phyloP scores from a whole-genome alignment of 2,113 vertebrate genomes.

The Ranitomeya imitator region DNA sequence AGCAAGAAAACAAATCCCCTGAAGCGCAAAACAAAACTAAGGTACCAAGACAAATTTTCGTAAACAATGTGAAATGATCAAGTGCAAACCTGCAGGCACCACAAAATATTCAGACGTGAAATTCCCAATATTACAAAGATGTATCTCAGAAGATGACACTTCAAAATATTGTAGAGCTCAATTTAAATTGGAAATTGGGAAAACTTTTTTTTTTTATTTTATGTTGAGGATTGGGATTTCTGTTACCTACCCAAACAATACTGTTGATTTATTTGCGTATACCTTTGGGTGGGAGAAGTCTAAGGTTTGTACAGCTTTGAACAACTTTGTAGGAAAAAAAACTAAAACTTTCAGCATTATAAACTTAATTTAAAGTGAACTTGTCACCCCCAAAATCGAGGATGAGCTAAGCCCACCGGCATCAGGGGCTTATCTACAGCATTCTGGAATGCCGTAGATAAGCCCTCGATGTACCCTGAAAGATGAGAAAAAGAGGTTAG shows the following conservation, averaged over 20 bases:
- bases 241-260: not conserved
- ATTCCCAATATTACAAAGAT: not conserved
- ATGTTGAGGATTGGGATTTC: not conserved
- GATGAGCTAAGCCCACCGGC: too few relatives aligned
- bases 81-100: constrained; percentile 20
- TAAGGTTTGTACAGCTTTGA: not conserved
- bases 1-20: constrained; percentile 30
- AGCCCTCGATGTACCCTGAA: too few relatives aligned
- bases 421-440: too few relatives aligned
- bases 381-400: too few relatives aligned
- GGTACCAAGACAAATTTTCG: constrained; percentile 10
- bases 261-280: not conserved
- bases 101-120: constrained; percentile 30
- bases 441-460: too few relatives aligned
- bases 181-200: constrained; percentile 19
- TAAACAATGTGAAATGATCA: constrained; percentile 18
- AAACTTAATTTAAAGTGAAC: not conserved
- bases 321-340: not conserved
- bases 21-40: not conserved
- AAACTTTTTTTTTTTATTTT: not conserved
- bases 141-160: not conserved
- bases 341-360: not conserved
- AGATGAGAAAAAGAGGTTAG: too few relatives aligned
- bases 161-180: not conserved
- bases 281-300: not conserved